Percentiles rank a stretch among this genome's conserved stretches.
phyloP scores from a whole-genome alignment of 2,797 vertebrate species.

The Micromesistius poutassou region DNA sequence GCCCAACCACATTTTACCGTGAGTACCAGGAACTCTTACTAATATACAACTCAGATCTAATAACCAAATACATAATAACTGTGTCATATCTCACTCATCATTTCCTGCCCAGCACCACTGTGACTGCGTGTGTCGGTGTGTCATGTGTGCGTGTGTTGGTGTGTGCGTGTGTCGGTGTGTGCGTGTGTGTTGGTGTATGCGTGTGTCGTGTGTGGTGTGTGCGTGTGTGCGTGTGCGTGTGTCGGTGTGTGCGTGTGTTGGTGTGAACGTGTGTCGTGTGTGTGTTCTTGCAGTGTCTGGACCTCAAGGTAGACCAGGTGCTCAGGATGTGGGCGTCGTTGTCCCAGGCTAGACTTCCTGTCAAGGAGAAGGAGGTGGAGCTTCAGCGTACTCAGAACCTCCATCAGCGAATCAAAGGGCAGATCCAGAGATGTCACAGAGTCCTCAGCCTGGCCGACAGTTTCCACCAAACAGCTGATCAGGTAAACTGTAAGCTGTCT shows the following conservation, averaged over 20 bases:
- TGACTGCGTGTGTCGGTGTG: background rate
- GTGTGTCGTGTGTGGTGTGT: background rate
- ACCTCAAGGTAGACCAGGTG: background rate
- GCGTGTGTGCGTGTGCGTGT: slow-evolving; percentile 1
- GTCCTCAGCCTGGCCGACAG: slow-evolving; percentile 71
- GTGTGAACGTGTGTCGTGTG: too few relatives aligned
- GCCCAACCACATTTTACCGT: slow-evolving; percentile 77
- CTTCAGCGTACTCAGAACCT: slow-evolving; percentile 65
- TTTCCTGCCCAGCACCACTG: too few relatives aligned
- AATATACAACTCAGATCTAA: background rate
- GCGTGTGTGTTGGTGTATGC: slow-evolving; percentile 5
- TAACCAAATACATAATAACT: too few relatives aligned
- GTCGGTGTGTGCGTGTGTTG: too few relatives aligned
- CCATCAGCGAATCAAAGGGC: slow-evolving; percentile 74
- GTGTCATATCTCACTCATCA: too few relatives aligned
- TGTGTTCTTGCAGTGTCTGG: background rate
- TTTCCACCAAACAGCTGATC: background rate
- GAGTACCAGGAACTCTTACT: background rate
- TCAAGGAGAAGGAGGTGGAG: slow-evolving; percentile 69
- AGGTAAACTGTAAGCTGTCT: background rate
- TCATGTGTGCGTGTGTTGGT: background rate
- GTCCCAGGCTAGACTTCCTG: background rate
- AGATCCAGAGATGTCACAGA: slow-evolving; percentile 73
- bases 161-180: slow-evolving; percentile 9
- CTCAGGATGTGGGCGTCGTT: background rate